A percentile compares a stretch with the other conserved stretches of the same genome.
These are phyloP conservation scores for Tyrannus savana DNA, from an alignment of 2,113 vertebrate species.

Conservation along the genomic window DNA sequence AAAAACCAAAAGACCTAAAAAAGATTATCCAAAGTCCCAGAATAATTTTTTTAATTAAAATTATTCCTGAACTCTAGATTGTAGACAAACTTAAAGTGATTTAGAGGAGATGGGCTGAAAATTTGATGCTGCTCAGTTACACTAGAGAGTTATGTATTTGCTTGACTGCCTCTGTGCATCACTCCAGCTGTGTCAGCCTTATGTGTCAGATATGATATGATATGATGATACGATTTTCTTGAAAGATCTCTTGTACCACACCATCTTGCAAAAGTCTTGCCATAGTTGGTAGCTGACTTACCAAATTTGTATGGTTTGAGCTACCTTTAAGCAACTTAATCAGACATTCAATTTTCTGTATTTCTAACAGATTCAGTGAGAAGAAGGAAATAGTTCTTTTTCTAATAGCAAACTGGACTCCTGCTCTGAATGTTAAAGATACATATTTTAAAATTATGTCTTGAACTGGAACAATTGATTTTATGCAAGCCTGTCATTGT, in stretches of 20 bases:
- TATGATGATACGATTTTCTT: neutral
- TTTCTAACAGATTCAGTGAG: neutral
- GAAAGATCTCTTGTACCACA: neutral
- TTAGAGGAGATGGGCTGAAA: neutral
- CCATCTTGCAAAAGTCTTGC: neutral
- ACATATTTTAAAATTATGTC: neutral
- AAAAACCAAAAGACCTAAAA: neutral
- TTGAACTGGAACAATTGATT: neutral
- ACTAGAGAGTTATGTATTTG: neutral
- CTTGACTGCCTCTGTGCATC: neutral
- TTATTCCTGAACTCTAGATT: neutral
- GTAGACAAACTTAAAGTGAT: neutral
- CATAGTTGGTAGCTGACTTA: neutral
- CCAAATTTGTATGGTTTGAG: neutral
- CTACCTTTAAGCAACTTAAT: neutral
- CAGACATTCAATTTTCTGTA: neutral
- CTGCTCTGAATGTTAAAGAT: neutral
- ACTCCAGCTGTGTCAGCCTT: neutral
- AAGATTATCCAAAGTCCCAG: neutral
- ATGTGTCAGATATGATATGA: neutral
- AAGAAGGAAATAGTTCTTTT: neutral
- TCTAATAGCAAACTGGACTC: neutral
- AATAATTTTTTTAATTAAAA: neutral
- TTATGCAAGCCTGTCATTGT: neutral
- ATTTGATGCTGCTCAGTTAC: neutral